Base-by-base conservation (phyloP, 2,797 vertebrate species). In the Siniperca scherzeri region DNA sequence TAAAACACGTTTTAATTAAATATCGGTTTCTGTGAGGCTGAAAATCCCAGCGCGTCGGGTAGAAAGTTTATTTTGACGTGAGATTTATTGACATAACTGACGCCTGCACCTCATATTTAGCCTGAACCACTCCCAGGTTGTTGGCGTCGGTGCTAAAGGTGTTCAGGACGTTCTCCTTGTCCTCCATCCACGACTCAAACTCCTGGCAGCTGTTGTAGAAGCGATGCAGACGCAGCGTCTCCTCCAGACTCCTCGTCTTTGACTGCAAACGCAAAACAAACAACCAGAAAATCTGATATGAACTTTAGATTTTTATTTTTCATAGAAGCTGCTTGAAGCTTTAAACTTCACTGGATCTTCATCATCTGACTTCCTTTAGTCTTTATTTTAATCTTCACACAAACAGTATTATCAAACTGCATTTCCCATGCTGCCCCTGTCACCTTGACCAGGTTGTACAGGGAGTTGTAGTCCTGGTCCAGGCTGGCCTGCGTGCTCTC, bases 101-200 rank as follows among this genome's bases (percentile, higher is more conserved):
- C 12, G 42, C 3, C 11, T 42, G 22, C 44, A 70, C 98, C 97
- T 98, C 95, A 4, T 96, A 97, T 89, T 97, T 97, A 87, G 96
- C 95, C 86, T 97, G 96, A 25, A 92, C 84, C 57, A 88, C 92
- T 2, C 95, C 97, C 71, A 96, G 91, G 78, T 96, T 94, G 70
- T 96, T 92, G 0, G 93, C 75, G 30, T 94, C 92, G 55, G 96
- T 94, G 78, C 91, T 95, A 88, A 97, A 95, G 19, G 93, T 94
- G 53, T 88, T 92, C 65, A 98, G 95, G 81, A 97, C 70, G 1
- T 94, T 96, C 55, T 96, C 96, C 87, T 97, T 97, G 84, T 97
- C 96, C 60, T 95, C 95, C 94, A 98, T 96, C 98, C 98, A 98
- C 0, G 96, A 97, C 80, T 95, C 96, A 85, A 98, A 97, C 88